Evolutionary conservation across 92 coral and sea anemone species (phyloP).

Genomic region (Zoanthus sociatus): DNA sequence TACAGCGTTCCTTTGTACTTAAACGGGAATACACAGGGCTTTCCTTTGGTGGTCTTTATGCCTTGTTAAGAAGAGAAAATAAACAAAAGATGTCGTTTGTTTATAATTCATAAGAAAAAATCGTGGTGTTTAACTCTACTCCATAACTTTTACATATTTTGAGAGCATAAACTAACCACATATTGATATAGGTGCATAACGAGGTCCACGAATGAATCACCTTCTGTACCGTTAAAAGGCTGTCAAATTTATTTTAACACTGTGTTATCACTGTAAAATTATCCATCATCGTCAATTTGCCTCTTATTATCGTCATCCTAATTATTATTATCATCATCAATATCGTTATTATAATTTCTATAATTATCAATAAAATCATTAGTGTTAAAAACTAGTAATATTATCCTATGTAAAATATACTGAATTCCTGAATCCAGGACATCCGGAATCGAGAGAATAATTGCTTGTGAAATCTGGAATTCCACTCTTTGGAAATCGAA

Average conservation of each 20-base stretch:
- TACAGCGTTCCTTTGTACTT: conserved; percentile 11
- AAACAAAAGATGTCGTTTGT: neutral
- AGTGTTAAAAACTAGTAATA: no score
- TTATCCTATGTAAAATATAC: no score
- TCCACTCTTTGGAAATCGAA: no score
- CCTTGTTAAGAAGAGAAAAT: neutral
- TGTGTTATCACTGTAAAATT: neutral
- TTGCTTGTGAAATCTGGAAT: no score
- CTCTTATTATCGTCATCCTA: neutral
- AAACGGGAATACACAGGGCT: conserved; percentile 23
- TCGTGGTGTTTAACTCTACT: no score
- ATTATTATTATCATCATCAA: neutral
- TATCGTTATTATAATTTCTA: neutral
- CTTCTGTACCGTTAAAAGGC: no score
- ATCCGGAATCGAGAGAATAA: no score
- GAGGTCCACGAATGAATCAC: no score
- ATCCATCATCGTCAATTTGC: neutral
- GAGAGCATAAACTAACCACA: no score
- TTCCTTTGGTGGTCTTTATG: conserved; percentile 32
- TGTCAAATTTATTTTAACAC: neutral
- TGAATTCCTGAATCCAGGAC: no score
- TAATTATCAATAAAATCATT: neutral
- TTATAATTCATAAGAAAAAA: neutral
- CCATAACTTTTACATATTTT: no score
- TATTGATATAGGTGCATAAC: no score